Evolutionary conservation across 2,797 vertebrate species (phyloP).

Genomic region (Hephaestus fuliginosus): DNA sequence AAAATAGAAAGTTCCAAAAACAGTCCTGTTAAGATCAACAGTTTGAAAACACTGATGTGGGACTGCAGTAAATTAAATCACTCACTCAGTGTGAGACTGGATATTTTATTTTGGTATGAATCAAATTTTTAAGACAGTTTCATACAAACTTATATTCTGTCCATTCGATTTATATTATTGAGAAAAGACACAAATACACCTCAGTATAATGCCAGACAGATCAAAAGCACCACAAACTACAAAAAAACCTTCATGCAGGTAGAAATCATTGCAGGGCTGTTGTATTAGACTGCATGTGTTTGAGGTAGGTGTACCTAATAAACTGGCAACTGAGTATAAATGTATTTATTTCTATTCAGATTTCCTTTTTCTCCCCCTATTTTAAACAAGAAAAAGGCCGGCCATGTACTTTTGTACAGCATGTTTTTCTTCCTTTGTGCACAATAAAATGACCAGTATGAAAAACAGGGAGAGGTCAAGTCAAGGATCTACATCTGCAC

Average conservation of each 20-base stretch:
- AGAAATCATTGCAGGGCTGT: neutral
- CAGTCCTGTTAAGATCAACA: neutral
- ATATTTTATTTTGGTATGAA: neutral
- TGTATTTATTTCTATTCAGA: neutral
- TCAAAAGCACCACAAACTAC: neutral
- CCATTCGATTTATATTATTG: neutral
- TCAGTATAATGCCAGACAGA: neutral
- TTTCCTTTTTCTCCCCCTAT: neutral
- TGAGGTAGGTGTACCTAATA: neutral
- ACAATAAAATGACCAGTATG: slow-evolving; percentile 26
- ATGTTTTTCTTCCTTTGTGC: neutral
- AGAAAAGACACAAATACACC: neutral
- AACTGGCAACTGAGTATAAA: neutral
- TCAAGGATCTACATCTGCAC: slow-evolving; percentile 54
- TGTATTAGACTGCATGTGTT: neutral
- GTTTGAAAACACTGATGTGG: neutral
- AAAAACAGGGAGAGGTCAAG: slow-evolving; percentile 51
- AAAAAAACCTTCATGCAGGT: neutral
- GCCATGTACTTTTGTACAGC: neutral
- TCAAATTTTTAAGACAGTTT: neutral
- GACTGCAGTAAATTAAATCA: neutral
- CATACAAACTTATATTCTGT: neutral
- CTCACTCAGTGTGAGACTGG: neutral
- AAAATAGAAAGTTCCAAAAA: neutral
- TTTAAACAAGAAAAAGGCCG: neutral